Conservation (phyloP, 2,888 invertebrate species). For the Drosophila borborema region DNA sequence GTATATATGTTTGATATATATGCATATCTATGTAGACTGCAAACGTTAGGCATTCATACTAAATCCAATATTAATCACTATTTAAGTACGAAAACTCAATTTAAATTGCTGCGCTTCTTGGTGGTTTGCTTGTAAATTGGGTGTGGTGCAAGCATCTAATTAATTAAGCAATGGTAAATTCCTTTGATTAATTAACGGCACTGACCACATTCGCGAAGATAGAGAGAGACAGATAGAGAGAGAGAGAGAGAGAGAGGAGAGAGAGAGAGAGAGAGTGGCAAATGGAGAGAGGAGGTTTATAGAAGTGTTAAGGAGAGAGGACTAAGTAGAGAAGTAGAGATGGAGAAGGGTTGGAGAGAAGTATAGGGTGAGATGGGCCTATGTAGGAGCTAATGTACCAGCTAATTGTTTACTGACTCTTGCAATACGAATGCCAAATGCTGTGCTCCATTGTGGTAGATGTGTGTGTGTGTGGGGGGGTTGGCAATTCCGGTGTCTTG, state of each 20-base stretch:
- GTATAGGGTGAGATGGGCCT: no score
- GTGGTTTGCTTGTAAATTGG: neutral
- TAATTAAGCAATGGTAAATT: constrained; percentile 76
- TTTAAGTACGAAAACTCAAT: constrained; percentile 25
- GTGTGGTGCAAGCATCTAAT: constrained; percentile 41
- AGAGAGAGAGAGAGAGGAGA: neutral
- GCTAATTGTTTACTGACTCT: constrained; percentile 7
- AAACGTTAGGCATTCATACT: neutral
- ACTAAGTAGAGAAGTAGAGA: no score
- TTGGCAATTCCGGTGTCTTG: neutral
- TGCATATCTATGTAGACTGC: neutral
- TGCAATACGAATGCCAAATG: constrained; percentile 17
- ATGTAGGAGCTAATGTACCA: neutral
- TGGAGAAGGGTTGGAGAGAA: no score
- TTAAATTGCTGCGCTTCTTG: constrained; percentile 9
- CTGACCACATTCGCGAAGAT: constrained; percentile 35
- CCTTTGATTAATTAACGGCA: constrained; percentile 78
- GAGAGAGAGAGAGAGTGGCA: neutral
- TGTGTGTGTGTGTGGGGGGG: no score
- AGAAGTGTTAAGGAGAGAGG: no score
- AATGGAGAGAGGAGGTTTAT: no score
- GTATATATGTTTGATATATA: neutral
- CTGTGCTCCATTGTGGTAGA: no score
- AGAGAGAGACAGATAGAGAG: neutral
- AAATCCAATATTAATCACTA: neutral